Percentiles rank a stretch among this genome's conserved stretches.
Conservation (phyloP, 2,797 vertebrate genomes). For the Eulemur rubriventer region DNA sequence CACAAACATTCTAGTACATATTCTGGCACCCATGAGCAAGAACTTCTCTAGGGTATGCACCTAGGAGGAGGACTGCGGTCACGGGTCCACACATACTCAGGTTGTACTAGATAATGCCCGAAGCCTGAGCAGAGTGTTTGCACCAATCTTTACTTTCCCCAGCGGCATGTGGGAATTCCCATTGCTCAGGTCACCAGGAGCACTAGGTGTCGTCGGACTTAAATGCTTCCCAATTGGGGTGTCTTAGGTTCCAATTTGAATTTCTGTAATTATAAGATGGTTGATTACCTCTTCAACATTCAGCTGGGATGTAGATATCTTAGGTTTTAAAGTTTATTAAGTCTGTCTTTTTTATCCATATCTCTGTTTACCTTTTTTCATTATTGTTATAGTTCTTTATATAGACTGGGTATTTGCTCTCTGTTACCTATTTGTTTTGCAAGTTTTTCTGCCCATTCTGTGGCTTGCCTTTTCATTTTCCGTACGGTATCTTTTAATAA, state of each 20-base stretch:
- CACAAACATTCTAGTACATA: not conserved
- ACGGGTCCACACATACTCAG: rapidly evolving
- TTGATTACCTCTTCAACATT: too few species aligned
- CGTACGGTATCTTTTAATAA: not conserved
- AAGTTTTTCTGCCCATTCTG: not conserved
- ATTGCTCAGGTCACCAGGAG: rapidly evolving
- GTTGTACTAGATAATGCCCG: not conserved
- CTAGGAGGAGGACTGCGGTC: rapidly evolving
- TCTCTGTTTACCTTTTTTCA: not conserved
- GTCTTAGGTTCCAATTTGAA: not conserved
- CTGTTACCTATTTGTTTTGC: too few species aligned
- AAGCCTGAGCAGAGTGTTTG: too few species aligned
- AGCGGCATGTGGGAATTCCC: rapidly evolving
- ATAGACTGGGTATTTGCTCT: not conserved
- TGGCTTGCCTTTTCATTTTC: not conserved
- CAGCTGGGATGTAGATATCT: not conserved
- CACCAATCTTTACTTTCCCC: not conserved
- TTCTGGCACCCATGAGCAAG: not conserved
- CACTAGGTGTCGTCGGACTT: not conserved
- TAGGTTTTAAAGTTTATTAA: not conserved
- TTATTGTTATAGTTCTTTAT: not conserved
- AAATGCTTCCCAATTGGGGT: too few species aligned
- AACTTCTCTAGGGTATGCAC: not conserved
- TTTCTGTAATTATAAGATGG: not conserved
- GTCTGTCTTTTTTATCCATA: not conserved